Conservation (phyloP, 2,888 invertebrate species). For the Pegoplata infirma region DNA sequence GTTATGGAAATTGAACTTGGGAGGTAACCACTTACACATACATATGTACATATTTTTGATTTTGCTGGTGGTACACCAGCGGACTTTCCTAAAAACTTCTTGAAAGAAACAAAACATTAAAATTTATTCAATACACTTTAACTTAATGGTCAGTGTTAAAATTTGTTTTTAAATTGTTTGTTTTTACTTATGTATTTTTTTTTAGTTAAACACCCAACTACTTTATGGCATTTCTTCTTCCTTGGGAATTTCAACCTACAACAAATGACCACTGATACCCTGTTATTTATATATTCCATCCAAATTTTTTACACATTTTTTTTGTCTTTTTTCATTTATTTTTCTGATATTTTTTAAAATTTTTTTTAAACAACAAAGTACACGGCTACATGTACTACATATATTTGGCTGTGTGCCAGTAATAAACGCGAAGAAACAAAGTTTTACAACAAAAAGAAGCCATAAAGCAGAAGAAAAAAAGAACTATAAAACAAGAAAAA, state of each 20-base stretch:
- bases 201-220: slow-evolving; percentile 24
- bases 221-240: slow-evolving; percentile 44
- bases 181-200: not conserved
- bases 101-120: not conserved
- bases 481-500: slow-evolving; percentile 44
- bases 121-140: not conserved
- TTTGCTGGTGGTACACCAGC: too few species aligned
- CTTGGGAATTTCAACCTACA: slow-evolving; percentile 42
- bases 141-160: not conserved
- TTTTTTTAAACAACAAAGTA: slow-evolving; percentile 10
- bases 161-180: too few species aligned
- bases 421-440: not conserved
- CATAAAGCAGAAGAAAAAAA: slow-evolving; percentile 40
- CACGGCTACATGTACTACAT: too few species aligned
- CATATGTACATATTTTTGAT: too few species aligned
- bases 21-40: too few species aligned
- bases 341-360: not conserved
- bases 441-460: slow-evolving; percentile 7
- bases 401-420: slow-evolving; percentile 15
- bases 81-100: not conserved
- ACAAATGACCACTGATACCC: slow-evolving; percentile 40
- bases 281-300: slow-evolving; percentile 47
- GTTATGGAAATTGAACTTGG: too few species aligned
- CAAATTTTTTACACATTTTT: slow-evolving; percentile 36
- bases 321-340: not conserved